Percentiles rank a stretch among this genome's conserved stretches.
Conservation (phyloP, 2,797 vertebrate species). For the Anguilla megastoma region DNA sequence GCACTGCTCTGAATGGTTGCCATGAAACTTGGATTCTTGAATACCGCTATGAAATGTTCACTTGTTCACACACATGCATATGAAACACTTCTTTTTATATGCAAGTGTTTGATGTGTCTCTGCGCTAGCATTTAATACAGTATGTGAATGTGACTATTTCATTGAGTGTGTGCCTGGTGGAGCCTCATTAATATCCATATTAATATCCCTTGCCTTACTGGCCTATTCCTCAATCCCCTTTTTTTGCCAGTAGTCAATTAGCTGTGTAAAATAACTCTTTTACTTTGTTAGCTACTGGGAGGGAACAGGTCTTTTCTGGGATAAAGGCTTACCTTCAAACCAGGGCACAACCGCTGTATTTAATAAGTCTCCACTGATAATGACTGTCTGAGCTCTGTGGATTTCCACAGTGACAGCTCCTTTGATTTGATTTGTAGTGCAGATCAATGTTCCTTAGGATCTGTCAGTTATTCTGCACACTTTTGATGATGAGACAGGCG, state of each 20-base stretch:
- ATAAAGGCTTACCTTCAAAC: neutral
- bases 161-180: no score
- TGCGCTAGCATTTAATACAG: no score
- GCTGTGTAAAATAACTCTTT: neutral
- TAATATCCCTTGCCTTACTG: neutral
- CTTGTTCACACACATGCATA: no score
- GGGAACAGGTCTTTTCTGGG: neutral
- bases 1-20: no score
- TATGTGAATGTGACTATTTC: no score
- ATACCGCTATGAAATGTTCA: no score
- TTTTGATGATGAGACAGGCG: slow-evolving; percentile 11
- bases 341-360: neutral
- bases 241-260: neutral
- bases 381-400: slow-evolving; percentile 3
- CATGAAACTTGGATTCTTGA: no score
- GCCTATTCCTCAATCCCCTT: neutral
- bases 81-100: no score
- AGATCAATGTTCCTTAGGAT: slow-evolving; percentile 28
- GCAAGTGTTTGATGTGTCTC: no score
- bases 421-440: neutral
- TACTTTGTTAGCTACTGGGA: neutral
- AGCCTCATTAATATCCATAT: neutral
- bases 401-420: slow-evolving; percentile 1
- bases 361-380: slow-evolving; percentile 16
- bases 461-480: slow-evolving; percentile 8